Evolutionary conservation across 2,797 vertebrate species (phyloP), one percentile per base, ranked within the genome.

Genomic region (Acipenser ruthenus): DNA sequence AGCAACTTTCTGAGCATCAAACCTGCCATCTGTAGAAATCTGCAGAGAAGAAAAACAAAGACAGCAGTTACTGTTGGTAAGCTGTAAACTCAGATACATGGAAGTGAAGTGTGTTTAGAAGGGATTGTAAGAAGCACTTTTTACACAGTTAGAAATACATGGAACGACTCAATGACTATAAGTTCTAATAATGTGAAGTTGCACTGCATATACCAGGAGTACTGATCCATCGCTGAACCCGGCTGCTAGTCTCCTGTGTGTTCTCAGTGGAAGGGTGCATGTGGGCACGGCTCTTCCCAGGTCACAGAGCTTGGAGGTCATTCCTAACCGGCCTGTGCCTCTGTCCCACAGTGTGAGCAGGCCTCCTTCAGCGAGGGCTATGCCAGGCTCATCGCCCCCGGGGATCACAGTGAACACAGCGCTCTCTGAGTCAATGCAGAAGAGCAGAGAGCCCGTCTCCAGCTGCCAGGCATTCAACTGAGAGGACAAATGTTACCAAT

Each of bases 381-480:
- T 73, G 6, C 93, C 71, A 0, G 68, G 76, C 1, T 79, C 78
- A 0, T 62, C 69, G 71, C 88, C 70, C 68, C 79, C 71, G 1
- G 84, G 81, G 60, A 90, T 68, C 59, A 88, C 69, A 37, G 75
- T 63, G 1, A 74, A 71, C 1, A 68, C 51, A 0, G 52, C 79
- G 0, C 67, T 65, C 0, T 82, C 83, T 4, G 66, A 70, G 12
- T 12, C 52, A 15, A 79, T 37, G 15, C 61, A 69, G 73, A 86
- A 82, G 52, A 87, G 61, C 4, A 64, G 71, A 13, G 84, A 79
- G 1, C 75, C 80, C 0, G 83, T 85, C 11, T 90, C 87, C 73
- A 85, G 71, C 50, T 73, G 71, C 90, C 81, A 90, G 12, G 83
- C 82, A 13, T 60, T 91, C 65, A 92, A 78, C 92, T 95, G 71